Conservation (phyloP, 2,113 vertebrate genomes). For the Nesoenas mayeri region DNA sequence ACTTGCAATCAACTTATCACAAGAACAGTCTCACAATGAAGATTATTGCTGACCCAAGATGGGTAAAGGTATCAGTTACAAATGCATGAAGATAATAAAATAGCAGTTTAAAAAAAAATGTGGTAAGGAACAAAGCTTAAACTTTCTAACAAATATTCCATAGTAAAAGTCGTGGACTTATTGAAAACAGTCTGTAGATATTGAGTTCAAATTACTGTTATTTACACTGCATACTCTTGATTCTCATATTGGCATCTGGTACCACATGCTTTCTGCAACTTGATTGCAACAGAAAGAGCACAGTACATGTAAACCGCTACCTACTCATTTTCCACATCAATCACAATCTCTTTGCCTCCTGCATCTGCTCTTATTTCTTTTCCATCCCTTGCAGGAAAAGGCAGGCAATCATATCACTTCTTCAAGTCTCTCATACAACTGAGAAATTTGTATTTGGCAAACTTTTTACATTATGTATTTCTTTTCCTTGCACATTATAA, state of each 20-base stretch:
- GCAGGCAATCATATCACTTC: background rate
- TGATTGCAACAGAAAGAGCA: background rate
- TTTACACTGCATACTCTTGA: background rate
- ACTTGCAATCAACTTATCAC: background rate
- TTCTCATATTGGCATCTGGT: background rate
- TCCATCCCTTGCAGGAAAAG: background rate
- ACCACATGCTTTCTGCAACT: background rate
- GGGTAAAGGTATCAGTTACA: background rate
- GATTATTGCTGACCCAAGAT: background rate
- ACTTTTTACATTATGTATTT: background rate
- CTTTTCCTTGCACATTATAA: background rate
- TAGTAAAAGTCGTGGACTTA: background rate
- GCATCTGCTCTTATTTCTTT: background rate
- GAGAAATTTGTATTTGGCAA: background rate
- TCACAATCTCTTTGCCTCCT: background rate
- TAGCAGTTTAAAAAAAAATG: background rate
- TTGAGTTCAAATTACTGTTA: background rate
- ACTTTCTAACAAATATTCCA: background rate
- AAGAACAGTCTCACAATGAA: background rate
- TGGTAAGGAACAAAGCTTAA: background rate
- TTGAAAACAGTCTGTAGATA: background rate
- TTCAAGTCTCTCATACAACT: background rate
- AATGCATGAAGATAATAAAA: background rate
- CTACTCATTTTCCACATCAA: background rate
- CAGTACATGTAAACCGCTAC: background rate